A percentile compares a stretch with the other conserved stretches of the same genome.
Evolutionary conservation across 2,113 vertebrate species (phyloP).

Genomic region (Glaucidium brasilianum): DNA sequence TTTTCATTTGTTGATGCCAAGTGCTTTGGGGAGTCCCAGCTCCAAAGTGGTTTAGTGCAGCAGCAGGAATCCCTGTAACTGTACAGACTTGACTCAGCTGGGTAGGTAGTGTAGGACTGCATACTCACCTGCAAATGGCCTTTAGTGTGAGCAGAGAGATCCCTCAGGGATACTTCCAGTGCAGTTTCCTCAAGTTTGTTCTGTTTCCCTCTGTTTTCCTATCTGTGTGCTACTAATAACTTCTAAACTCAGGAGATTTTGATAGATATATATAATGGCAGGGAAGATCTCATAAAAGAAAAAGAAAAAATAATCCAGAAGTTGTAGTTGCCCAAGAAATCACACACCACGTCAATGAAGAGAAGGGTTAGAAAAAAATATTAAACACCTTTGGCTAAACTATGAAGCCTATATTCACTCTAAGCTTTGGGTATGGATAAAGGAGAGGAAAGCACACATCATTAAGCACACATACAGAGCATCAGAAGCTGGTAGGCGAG

Average conservation of each 20-base stretch:
- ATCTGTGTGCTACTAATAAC: background rate
- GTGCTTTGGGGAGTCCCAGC: conserved; percentile 24
- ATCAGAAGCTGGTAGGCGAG: background rate
- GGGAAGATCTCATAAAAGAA: background rate
- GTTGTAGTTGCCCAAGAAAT: background rate
- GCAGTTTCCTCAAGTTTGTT: background rate
- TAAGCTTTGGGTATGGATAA: background rate
- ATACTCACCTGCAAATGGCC: background rate
- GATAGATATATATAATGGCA: background rate
- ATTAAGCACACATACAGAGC: background rate
- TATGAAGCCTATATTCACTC: background rate
- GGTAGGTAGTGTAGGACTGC: background rate
- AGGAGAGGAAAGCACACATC: background rate
- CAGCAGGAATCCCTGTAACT: background rate
- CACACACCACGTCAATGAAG: background rate
- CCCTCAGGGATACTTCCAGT: background rate
- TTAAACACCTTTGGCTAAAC: background rate
- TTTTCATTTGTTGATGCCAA: conserved; percentile 66
- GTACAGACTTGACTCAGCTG: background rate
- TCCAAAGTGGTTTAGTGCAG: conserved; percentile 19
- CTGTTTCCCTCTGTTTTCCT: background rate
- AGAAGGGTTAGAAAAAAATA: background rate
- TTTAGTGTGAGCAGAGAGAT: background rate
- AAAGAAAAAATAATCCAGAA: background rate
- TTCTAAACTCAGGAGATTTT: background rate